Evolutionary conservation across 2,888 invertebrate genomes (phyloP).

Genomic region (Drosophila demipolita): DNA sequence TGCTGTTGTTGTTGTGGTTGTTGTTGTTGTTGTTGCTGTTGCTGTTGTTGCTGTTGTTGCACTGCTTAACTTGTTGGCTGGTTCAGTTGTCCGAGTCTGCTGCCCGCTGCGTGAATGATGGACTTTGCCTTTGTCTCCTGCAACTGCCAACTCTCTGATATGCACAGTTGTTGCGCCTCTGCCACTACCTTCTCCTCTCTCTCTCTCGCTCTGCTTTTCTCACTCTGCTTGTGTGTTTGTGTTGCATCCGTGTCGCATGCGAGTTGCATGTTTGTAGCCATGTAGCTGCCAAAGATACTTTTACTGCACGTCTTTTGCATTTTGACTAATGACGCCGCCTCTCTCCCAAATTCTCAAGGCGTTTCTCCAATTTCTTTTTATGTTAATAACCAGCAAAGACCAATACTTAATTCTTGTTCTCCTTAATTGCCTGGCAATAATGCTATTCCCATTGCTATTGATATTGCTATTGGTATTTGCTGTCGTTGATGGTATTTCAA

Average conservation of each 20-base stretch:
- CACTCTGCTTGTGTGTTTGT: neutral
- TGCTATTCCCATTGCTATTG: slow-evolving; percentile 10
- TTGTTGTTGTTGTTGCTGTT: slow-evolving; percentile 20
- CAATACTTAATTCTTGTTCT: slow-evolving; percentile 46
- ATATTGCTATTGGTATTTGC: slow-evolving; percentile 23
- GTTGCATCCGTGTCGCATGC: slow-evolving; percentile 56
- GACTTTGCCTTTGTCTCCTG: slow-evolving; percentile 77
- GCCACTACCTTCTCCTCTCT: neutral
- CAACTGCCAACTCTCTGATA: slow-evolving; percentile 61
- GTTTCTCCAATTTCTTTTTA: slow-evolving; percentile 67
- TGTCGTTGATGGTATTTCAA: slow-evolving; percentile 27
- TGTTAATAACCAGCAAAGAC: slow-evolving; percentile 62
- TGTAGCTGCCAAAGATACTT: slow-evolving; percentile 79
- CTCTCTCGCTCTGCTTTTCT: neutral
- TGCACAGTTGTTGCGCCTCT: slow-evolving; percentile 29
- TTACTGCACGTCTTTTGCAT: slow-evolving; percentile 72
- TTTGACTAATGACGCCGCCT: slow-evolving; percentile 76
- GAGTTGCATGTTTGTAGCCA: slow-evolving; percentile 76
- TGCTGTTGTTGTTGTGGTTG: slow-evolving; percentile 20
- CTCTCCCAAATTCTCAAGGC: slow-evolving; percentile 41
- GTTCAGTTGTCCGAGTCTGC: slow-evolving; percentile 64
- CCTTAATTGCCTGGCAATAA: slow-evolving; percentile 45
- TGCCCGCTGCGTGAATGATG: slow-evolving; percentile 83
- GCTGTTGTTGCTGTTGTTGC: slow-evolving; percentile 46
- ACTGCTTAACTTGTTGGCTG: slow-evolving; percentile 65